phyloP scores from a whole-genome alignment of 2,888 invertebrate genomes.

The Hermaeophaga mercurialis region DNA sequence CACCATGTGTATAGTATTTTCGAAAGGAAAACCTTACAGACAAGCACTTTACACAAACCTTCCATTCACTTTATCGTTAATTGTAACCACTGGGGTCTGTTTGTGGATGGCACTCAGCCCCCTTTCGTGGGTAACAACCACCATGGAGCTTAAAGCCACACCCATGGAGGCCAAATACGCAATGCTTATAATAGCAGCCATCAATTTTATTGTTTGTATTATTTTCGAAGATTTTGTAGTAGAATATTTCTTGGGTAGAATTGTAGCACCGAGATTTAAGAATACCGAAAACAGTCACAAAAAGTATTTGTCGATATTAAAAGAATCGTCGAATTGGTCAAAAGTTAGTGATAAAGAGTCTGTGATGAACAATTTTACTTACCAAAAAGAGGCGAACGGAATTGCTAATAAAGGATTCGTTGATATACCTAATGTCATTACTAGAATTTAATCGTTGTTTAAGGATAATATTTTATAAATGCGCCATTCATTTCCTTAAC shows the following conservation, averaged over 20 bases:
- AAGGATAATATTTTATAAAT: too few relatives aligned
- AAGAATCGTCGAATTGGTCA: constrained; percentile 37
- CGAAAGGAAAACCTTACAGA: constrained; percentile 70
- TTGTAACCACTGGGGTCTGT: constrained; percentile 60
- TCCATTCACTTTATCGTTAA: constrained; percentile 59
- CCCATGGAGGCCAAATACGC: constrained; percentile 56
- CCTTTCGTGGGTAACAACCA: constrained; percentile 56
- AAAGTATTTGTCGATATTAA: constrained; percentile 38
- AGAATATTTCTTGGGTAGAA: constrained; percentile 63
- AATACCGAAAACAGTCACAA: constrained; percentile 39
- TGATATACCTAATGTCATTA: neutral
- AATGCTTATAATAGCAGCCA: constrained; percentile 60
- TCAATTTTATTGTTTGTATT: constrained; percentile 62
- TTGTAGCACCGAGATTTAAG: constrained; percentile 59
- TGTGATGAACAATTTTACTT: neutral
- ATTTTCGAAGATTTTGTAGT: constrained; percentile 64
- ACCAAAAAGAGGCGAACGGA: constrained; percentile 28
- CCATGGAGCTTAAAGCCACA: constrained; percentile 72
- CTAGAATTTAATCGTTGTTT: too few relatives aligned
- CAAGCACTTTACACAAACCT: constrained; percentile 66
- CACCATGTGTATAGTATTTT: constrained; percentile 66
- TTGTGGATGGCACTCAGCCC: constrained; percentile 60
- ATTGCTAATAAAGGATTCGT: constrained; percentile 37
- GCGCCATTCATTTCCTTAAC: too few relatives aligned
- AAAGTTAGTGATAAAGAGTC: constrained; percentile 16